Evolutionary conservation across 1,140 invertebrate species (phyloP), one percentile per base, ranked within the genome.

Genomic region (Heliconius nattereri): DNA sequence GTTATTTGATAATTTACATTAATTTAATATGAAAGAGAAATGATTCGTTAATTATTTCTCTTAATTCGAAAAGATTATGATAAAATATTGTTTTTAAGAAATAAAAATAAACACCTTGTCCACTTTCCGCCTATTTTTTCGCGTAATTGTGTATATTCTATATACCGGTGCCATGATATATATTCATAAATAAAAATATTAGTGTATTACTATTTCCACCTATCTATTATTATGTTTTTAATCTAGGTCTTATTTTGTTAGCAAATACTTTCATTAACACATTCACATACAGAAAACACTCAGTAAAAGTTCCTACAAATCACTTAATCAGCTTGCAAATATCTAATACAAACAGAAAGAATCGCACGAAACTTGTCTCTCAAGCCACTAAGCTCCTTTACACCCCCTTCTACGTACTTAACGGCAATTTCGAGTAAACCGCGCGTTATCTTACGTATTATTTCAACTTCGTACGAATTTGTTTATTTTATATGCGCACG

Each of bases 381-480:
- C 83, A 81, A 86, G 85, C 82, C 84, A 85, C 81, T 90, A 90
- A 91, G 91, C 90, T 85, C 85, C 89, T 90, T 87, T 85, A 82
- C 86, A 86, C 83, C 81, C 82, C 86, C 86, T 87, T 84, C 88
- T 88, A 89, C 89, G 90, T 92, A 92, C 90, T 92, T 91, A 91
- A 86, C 86, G 84, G 85, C 85, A 89, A 89, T 89, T 91, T 85
- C 81, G 83, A 86, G 89, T 85, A 83, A 86, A 84, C 86, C 84
- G 83, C 80, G 79, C 85, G 86, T 89, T 86, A 89, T 91, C 87
- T 85, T 79, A 73, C 79, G 84, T 84, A 87, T 87, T 86, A 85
- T 83, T 76, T 78, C 76, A 84, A 85, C 84, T 86, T 87, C 52
- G 83, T 74, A 77, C 78, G 75, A 85, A 83, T 86, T 82, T 85